Percentiles rank a stretch among this genome's conserved stretches.
Evolutionary conservation across 2,888 invertebrate species (phyloP).

Genomic region (Hirtodrosophila trivittata): DNA sequence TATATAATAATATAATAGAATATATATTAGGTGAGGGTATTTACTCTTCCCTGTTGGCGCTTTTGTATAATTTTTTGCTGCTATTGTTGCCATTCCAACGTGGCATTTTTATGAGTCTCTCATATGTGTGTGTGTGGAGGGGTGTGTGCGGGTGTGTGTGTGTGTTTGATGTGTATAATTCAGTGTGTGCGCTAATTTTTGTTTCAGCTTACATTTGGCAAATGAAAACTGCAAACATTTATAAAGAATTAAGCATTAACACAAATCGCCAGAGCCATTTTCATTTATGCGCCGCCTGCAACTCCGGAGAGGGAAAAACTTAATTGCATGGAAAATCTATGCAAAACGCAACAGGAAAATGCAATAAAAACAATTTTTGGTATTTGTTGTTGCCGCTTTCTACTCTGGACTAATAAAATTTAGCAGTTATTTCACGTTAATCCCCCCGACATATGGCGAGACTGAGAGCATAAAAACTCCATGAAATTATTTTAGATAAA

Average conservation of each 20-base stretch:
- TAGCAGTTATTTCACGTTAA: constrained; percentile 8
- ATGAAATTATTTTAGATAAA: background rate
- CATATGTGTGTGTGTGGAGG: constrained; percentile 7
- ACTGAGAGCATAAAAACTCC: constrained; percentile 5
- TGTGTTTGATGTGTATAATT: constrained; percentile 19
- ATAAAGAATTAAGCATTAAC: constrained; percentile 68
- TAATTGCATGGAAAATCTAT: constrained; percentile 66
- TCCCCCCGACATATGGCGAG: constrained; percentile 1
- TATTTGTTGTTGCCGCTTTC: constrained; percentile 4
- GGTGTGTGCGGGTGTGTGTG: constrained; percentile 13
- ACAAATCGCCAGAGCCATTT: constrained; percentile 55
- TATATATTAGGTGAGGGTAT: constrained; percentile 27
- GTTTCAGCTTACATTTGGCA: constrained; percentile 40
- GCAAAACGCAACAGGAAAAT: constrained; percentile 41
- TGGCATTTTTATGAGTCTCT: constrained; percentile 44
- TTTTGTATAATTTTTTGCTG: background rate
- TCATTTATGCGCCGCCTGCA: constrained; percentile 40
- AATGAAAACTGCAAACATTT: constrained; percentile 55
- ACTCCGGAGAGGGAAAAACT: constrained; percentile 31
- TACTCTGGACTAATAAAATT: constrained; percentile 20
- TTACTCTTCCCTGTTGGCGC: background rate
- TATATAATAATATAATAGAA: background rate
- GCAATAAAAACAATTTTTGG: constrained; percentile 2
- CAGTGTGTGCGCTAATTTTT: constrained; percentile 42
- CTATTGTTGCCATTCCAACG: constrained; percentile 38